Evolutionary conservation across 2,888 invertebrate genomes (phyloP), one percentile per base, ranked within the genome.

Genomic region (Eurytoma californica): DNA sequence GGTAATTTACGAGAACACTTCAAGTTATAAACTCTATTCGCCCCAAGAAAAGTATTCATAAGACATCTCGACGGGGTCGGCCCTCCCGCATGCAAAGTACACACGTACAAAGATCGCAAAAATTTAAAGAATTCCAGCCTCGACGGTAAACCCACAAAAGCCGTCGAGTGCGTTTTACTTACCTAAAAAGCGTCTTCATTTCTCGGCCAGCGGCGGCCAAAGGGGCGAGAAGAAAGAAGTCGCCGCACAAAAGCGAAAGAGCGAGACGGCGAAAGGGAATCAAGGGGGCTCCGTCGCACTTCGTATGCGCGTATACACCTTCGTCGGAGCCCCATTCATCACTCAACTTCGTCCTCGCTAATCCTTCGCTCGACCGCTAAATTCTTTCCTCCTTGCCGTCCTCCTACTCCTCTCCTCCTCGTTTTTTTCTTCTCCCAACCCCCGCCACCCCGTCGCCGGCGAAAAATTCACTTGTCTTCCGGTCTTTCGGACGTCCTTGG

Each of bases 391-490:
- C 16, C 39, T 9, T 55, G 63, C 14, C 18, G 16, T 61, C 30
- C 16, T 14, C 3, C 28, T 14, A 51, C 14, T 61, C 9, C 39
- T 51, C 30, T 18, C 39, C 18, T 55, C 30, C n/a, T 39, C 28
- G 63, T n/a, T 24, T 76, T 47, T 18, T 75, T 69, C 63, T 28
- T 14, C 16, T 12, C 9, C 24, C 13, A 14, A 20, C 18, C 57
- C 57, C 57, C 16, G 24, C 24, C 18, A 55, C 20, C 3, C 28
- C 28, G 14, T 24, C n/a, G 30, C 9, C 30, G 7, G 72, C 16
- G 18, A 53, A 18, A 78, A 78, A 72, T 78, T 67, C 68, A 63
- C 57, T 68, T 68, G 68, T 77, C 58, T 58, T 70, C 51, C n/a
- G n/a, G 39, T 39, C 39, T 39, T 39, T 39, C 39, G 39, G 39